These are phyloP conservation scores for Trinorchestia longiramus DNA, from an alignment of 1,140 invertebrate species.

Conservation along the genomic window DNA sequence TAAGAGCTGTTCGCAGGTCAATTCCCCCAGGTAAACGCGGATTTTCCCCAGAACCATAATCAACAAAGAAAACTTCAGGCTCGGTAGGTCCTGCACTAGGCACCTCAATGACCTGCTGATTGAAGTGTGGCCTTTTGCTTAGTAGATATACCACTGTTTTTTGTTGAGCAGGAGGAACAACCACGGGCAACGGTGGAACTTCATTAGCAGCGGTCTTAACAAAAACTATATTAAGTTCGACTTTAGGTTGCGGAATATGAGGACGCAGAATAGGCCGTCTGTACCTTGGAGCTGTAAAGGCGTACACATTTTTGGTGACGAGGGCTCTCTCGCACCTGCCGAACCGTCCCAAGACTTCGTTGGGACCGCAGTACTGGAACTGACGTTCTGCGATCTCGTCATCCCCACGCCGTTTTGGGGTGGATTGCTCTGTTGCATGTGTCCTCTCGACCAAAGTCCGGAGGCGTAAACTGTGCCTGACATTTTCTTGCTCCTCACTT, in stretches of 20 bases:
- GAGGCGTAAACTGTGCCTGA: neutral
- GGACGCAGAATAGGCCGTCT: conserved; percentile 33
- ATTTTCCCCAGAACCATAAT: conserved; percentile 46
- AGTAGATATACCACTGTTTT: conserved; percentile 63
- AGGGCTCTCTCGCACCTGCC: conserved; percentile 59
- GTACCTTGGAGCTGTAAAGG: conserved; percentile 58
- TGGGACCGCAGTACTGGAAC: conserved; percentile 45
- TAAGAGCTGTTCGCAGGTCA: conserved; percentile 34
- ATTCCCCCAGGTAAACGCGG: conserved; percentile 50
- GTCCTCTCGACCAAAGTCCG: neutral
- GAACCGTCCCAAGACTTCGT: conserved; percentile 58
- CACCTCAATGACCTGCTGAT: conserved; percentile 58
- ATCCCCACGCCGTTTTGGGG: neutral
- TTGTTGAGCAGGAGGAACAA: conserved; percentile 61
- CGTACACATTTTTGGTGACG: conserved; percentile 59
- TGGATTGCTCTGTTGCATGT: neutral
- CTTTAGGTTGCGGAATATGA: conserved; percentile 54
- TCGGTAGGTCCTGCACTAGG: conserved; percentile 34
- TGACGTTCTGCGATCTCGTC: conserved; percentile 13
- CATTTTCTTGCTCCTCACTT: neutral
- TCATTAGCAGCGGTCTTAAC: conserved; percentile 58
- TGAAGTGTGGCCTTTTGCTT: conserved; percentile 51
- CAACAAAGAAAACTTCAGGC: conserved; percentile 50
- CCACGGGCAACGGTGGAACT: conserved; percentile 7
- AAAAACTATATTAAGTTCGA: conserved; percentile 63